Conservation (phyloP, 2,888 invertebrate species). For the Andrena fulva region DNA sequence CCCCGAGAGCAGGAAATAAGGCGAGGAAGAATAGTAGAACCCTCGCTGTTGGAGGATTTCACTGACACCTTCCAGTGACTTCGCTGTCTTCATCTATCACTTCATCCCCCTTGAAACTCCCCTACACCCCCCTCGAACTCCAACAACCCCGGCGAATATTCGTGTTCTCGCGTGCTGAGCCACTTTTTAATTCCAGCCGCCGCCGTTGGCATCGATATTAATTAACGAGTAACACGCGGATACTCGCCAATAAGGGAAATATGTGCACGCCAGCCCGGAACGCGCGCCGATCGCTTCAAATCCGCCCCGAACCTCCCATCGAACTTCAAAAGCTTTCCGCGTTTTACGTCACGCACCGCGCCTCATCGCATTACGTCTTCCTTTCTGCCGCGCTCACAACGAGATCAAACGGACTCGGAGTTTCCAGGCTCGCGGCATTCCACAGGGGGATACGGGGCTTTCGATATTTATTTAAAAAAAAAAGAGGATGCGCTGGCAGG, state of each 20-base stretch:
- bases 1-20: no score
- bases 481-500: no score
- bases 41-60: no score
- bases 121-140: neutral
- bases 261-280: conserved; percentile 40
- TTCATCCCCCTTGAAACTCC: neutral
- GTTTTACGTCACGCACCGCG: conserved; percentile 66
- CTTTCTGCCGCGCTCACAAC: conserved; percentile 63
- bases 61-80: neutral
- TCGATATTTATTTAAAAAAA: conserved; percentile 46
- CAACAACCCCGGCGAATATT: neutral
- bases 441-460: conserved; percentile 1
- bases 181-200: neutral
- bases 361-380: conserved; percentile 69
- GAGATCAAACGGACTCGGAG: conserved; percentile 52
- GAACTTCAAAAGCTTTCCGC: conserved; percentile 70
- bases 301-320: conserved; percentile 61
- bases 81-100: neutral
- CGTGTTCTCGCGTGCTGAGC: neutral
- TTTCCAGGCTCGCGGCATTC: conserved; percentile 12
- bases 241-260: conserved; percentile 52
- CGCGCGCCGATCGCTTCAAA: conserved; percentile 70
- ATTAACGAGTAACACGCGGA: conserved; percentile 38
- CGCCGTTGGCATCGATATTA: conserved; percentile 17
- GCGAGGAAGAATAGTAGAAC: no score